These are phyloP conservation scores for Brotogeris chrysoptera DNA, from an alignment of 2,797 vertebrate genomes.

Conservation along the genomic window DNA sequence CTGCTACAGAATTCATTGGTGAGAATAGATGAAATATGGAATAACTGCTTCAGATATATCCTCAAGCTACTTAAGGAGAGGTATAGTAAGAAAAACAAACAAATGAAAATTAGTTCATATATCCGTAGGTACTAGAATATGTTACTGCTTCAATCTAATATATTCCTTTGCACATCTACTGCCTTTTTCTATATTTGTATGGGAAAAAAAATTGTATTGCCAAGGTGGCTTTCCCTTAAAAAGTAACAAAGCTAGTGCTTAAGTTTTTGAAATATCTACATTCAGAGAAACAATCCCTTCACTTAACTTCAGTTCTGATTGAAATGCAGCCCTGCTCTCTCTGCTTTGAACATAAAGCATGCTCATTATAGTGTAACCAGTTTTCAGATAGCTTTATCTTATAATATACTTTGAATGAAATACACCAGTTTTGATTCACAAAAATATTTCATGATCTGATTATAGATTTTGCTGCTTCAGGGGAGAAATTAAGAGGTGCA, in stretches of 20 bases:
- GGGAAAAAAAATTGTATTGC: not conserved
- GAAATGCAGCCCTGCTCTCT: not conserved
- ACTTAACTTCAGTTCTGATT: not conserved
- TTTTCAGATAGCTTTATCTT: conserved; percentile 51
- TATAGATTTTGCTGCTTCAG: conserved; percentile 10
- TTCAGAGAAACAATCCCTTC: conserved; percentile 25
- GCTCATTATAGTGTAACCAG: conserved; percentile 11
- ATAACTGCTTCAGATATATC: not conserved
- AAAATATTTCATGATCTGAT: conserved; percentile 59
- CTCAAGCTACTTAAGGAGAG: conserved; percentile 5
- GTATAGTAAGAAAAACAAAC: conserved; percentile 1
- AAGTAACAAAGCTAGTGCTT: not conserved
- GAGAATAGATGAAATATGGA: not conserved
- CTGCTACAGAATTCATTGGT: not conserved
- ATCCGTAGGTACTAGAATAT: not conserved
- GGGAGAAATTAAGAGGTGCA: not conserved
- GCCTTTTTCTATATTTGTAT: not conserved
- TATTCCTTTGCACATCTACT: not conserved
- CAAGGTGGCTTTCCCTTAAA: not conserved
- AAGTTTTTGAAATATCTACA: not conserved
- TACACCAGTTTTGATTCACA: conserved; percentile 17
- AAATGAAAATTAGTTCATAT: conserved; percentile 27
- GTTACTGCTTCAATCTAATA: not conserved
- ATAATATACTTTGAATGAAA: conserved; percentile 32
- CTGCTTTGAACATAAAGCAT: conserved; percentile 6